Base-by-base conservation (phyloP, 2,113 vertebrate genomes). In the Taurulus bubalis region DNA sequence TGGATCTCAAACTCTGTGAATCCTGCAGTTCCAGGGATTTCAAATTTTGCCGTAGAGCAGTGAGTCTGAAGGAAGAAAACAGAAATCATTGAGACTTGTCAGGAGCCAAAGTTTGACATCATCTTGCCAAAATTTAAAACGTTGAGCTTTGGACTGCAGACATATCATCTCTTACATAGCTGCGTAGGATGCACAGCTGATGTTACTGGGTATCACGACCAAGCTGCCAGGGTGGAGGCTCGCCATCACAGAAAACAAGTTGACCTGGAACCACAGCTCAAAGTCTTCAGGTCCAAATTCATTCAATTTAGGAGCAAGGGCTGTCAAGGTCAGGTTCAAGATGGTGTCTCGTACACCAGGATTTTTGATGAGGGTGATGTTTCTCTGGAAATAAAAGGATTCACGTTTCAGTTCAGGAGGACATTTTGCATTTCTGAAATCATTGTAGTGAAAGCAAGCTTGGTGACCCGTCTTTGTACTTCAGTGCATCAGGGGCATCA, bases 221-320 rank as follows among this genome's bases (percentile, higher is more conserved):
- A 38, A 38, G 36, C 36, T 38, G 36, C 36, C 36, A 38, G 36
- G 36, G 1, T 38, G 36, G 36, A 38, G 36, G 36, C 36, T 38
- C 8, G 36, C 36, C 36, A 38, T 66, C 49, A 90, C 67, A 32
- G 89, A 49, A 63, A 28, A 32, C 38, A 92, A 89, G 53, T 87
- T 66, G 55, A 38, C 18, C 75, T 87, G 85, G 75, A 91, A 91
- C 91, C 86, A 92, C 86, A 74, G 62, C 47, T 47, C 0, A 55
- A 75, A 92, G 60, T 89, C 83, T 36, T 63, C 18, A 3, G 83
- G n/a, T 47, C 67, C 28, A 79, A 89, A 92, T 42, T 10, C 9
- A 20, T 56, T 59, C 34, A 91, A 83, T 78, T 60, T 15, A 4
- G 76, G 78, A 60, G 60, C 85, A 64, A 92, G 86, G 65, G 70